Conservation (phyloP, 2,113 vertebrate species). For the Onychostoma macrolepis region DNA sequence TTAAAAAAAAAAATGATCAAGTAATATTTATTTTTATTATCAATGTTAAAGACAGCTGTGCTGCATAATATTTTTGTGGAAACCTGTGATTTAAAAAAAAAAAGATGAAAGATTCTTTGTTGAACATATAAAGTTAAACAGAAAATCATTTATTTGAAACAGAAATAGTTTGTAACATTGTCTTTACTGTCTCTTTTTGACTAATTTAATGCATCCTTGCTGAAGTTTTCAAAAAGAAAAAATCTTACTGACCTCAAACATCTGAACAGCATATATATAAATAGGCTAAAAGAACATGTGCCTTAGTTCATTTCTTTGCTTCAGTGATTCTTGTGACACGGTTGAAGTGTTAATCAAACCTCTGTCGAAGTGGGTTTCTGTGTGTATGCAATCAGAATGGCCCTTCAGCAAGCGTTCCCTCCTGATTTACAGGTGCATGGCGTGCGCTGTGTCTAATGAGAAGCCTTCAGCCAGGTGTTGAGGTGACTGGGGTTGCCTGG, state of each 20-base stretch:
- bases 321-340: background rate
- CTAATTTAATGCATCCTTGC: background rate
- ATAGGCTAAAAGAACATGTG: background rate
- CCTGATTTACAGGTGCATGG: slow-evolving; percentile 34
- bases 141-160: no score
- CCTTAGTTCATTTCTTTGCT: background rate
- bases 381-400: background rate
- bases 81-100: no score
- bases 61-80: no score
- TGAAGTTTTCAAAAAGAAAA: background rate
- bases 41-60: no score
- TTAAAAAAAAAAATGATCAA: no score
- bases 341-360: background rate
- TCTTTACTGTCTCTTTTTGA: no score
- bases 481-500: slow-evolving; percentile 40
- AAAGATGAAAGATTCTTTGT: no score
- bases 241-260: background rate
- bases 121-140: no score
- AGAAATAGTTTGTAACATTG: no score
- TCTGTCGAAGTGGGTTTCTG: background rate
- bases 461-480: slow-evolving; percentile 45
- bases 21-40: no score
- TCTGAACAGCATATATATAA: background rate
- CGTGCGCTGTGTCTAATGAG: slow-evolving; percentile 17
- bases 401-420: background rate